phyloP scores from a whole-genome alignment of 2,113 vertebrate species.

The Ageneiosus marmoratus region DNA sequence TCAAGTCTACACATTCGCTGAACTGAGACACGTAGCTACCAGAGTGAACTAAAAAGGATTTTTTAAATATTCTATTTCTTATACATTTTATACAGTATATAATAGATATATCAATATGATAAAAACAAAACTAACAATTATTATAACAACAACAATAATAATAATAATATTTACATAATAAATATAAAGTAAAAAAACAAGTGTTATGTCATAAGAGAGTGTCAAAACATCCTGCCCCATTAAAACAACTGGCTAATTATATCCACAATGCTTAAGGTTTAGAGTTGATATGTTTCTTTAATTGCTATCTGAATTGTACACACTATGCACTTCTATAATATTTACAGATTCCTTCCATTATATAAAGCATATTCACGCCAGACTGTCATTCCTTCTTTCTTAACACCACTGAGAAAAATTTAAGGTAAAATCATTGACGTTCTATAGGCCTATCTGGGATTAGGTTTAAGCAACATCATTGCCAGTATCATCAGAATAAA shows the following conservation, averaged over 20 bases:
- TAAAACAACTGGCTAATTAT: slow-evolving; percentile 73
- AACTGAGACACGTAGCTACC: background rate
- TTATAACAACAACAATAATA: no score
- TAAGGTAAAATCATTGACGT: background rate
- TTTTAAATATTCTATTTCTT: background rate
- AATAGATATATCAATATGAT: no score
- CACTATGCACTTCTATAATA: slow-evolving; percentile 77
- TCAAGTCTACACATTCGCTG: background rate
- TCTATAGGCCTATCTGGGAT: slow-evolving; percentile 4
- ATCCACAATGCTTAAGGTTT: slow-evolving; percentile 80
- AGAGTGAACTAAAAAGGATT: no score
- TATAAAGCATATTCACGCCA: slow-evolving; percentile 74
- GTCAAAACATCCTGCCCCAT: background rate
- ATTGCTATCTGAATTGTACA: slow-evolving; percentile 79
- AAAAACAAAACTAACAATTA: no score
- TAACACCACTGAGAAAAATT: background rate
- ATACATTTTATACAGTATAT: background rate
- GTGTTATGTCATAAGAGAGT: background rate
- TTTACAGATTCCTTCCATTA: slow-evolving; percentile 68
- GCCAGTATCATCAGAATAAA: background rate
- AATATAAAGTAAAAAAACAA: background rate
- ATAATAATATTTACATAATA: no score
- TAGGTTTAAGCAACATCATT: slow-evolving; percentile 2
- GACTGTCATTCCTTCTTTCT: slow-evolving; percentile 58
- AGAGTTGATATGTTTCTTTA: slow-evolving; percentile 79